Conservation (phyloP, 30 jellyfish, hydroid and myxozoan genomes). For the Rhopilema esculentum region DNA sequence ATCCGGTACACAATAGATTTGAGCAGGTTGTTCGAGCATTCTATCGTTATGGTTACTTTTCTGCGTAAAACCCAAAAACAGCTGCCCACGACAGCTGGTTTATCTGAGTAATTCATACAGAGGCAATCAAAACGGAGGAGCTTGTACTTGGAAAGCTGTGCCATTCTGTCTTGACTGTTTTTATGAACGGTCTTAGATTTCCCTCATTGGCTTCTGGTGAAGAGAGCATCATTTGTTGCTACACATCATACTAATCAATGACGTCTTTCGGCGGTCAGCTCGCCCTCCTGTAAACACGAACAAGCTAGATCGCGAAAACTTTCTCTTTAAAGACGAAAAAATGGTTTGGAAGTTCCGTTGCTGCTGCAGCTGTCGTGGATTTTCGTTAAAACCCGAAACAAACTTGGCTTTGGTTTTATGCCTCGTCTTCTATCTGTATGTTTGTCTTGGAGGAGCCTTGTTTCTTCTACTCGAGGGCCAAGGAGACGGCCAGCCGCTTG, state of each 20-base stretch:
- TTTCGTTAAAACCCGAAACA: constrained; percentile 91
- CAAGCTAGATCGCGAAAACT: background rate
- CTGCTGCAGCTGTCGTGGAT: constrained; percentile 76
- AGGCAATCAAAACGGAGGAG: constrained; percentile 27
- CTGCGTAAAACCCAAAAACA: background rate
- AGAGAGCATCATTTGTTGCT: background rate
- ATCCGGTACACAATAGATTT: background rate
- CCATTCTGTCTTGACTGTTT: background rate
- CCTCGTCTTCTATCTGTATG: constrained; percentile 85
- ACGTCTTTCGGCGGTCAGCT: background rate
- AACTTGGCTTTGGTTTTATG: constrained; percentile 91
- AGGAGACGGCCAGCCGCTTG: constrained; percentile 44
- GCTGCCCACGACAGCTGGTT: constrained; percentile 24
- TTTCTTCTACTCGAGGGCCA: constrained; percentile 97
- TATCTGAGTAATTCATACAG: background rate
- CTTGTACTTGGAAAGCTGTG: constrained; percentile 8
- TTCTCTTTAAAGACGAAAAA: no score
- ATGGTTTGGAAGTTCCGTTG: constrained; percentile 45
- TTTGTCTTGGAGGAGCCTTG: constrained; percentile 98
- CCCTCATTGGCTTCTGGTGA: background rate
- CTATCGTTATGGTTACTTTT: constrained; percentile 23
- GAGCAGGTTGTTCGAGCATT: constrained; percentile 24
- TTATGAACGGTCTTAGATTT: background rate
- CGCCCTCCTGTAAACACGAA: background rate
- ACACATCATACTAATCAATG: background rate